Conservation (phyloP, 2,888 invertebrate genomes). For the Aromia moschata region DNA sequence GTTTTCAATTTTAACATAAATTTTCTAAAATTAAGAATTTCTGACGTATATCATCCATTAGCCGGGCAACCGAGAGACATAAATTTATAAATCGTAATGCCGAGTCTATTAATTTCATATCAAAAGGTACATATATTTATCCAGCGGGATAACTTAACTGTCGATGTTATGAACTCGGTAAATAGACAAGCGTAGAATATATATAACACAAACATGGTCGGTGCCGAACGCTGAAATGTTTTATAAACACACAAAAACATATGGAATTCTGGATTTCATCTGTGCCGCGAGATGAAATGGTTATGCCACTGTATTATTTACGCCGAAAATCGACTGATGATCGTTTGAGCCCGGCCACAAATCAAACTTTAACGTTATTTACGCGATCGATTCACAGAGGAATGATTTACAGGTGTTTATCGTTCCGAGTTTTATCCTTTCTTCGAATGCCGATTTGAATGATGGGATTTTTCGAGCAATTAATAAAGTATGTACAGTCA, state of each 20-base stretch:
- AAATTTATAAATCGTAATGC: slow-evolving; percentile 39
- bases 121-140: slow-evolving; percentile 57
- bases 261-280: slow-evolving; percentile 61
- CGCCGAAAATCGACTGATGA: slow-evolving; percentile 29
- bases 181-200: slow-evolving; percentile 58
- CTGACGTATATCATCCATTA: slow-evolving; percentile 35
- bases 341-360: slow-evolving; percentile 17
- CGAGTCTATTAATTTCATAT: slow-evolving; percentile 40
- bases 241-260: slow-evolving; percentile 61
- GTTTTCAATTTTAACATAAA: slow-evolving; percentile 30
- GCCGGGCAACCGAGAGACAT: slow-evolving; percentile 29
- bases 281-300: slow-evolving; percentile 41
- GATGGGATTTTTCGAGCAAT: not conserved
- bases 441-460: not conserved
- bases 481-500: not conserved
- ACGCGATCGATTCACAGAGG: slow-evolving; percentile 1
- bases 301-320: slow-evolving; percentile 39
- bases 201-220: slow-evolving; percentile 58
- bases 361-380: slow-evolving; percentile 22
- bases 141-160: slow-evolving; percentile 56
- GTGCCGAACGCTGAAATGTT: slow-evolving; percentile 60
- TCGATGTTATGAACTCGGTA: slow-evolving; percentile 59
- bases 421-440: not conserved
- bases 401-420: slow-evolving; percentile 13
- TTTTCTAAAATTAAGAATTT: slow-evolving; percentile 29